Percentiles rank a stretch among this genome's conserved stretches.
These are phyloP conservation scores for Haplotaxodon microlepis DNA, from an alignment of 2,113 vertebrate species.

Conservation along the genomic window DNA sequence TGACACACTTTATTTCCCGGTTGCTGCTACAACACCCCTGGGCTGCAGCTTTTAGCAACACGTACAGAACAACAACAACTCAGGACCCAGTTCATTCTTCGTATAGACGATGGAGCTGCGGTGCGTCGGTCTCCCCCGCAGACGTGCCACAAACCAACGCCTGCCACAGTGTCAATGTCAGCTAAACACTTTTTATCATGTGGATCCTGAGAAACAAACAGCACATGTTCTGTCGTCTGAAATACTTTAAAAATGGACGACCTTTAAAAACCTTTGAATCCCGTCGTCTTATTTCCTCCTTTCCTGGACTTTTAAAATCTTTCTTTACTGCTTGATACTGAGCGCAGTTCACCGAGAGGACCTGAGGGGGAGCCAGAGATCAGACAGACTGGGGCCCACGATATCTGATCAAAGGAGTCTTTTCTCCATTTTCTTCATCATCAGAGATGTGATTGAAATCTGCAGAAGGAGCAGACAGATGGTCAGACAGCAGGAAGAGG, in stretches of 20 bases:
- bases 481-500: background rate
- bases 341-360: background rate
- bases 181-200: background rate
- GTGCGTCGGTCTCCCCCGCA: background rate
- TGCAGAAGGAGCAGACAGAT: background rate
- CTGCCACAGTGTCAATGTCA: background rate
- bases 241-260: background rate
- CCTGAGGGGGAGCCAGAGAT: background rate
- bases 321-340: background rate
- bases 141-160: background rate
- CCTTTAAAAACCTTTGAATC: background rate
- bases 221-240: background rate
- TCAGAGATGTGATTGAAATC: background rate
- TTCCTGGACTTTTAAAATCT: background rate
- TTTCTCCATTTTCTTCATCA: background rate
- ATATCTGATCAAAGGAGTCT: background rate
- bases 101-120: background rate
- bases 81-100: background rate
- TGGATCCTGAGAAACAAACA: background rate
- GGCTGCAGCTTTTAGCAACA: background rate
- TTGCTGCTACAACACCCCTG: background rate
- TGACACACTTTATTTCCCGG: background rate
- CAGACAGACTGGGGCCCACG: background rate
- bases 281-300: background rate
- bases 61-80: background rate